These are phyloP conservation scores for Adela reaumurella DNA, from an alignment of 2,888 invertebrate genomes.

Conservation along the genomic window DNA sequence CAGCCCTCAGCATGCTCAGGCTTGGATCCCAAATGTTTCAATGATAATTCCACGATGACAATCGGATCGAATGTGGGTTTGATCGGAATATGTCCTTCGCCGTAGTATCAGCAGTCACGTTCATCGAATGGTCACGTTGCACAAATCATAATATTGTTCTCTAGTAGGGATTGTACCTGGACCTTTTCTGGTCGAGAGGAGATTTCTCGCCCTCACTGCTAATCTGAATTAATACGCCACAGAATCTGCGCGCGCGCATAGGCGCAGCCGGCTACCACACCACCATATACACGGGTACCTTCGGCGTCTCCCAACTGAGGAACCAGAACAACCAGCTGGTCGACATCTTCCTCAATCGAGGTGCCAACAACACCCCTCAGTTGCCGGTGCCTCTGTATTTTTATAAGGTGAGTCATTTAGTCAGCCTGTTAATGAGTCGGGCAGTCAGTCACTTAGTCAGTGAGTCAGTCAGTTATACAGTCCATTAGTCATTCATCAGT, in stretches of 20 bases:
- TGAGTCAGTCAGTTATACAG: not conserved
- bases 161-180: too few relatives aligned
- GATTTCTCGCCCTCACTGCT: too few relatives aligned
- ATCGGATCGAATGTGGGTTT: too few relatives aligned
- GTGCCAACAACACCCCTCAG: conserved; percentile 9
- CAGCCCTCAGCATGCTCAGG: too few relatives aligned
- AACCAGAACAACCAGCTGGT: conserved; percentile 36
- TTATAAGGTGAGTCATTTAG: conserved; percentile 12
- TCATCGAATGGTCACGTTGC: too few relatives aligned
- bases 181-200: too few relatives aligned
- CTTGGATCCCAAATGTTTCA: too few relatives aligned
- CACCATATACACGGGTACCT: conserved; percentile 57
- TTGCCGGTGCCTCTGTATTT: conserved; percentile 13
- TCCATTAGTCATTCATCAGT: not conserved
- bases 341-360: conserved; percentile 33
- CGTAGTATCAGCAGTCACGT: too few relatives aligned
- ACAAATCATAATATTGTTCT: too few relatives aligned
- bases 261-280: conserved; percentile 32
- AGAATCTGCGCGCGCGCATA: conserved; percentile 37
- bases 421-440: not conserved
- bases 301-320: conserved; percentile 54
- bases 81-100: too few relatives aligned
- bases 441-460: not conserved
- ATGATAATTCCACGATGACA: too few relatives aligned
- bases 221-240: too few relatives aligned